Evolutionary conservation across 2,113 vertebrate species (phyloP), one percentile per base, ranked within the genome.

Genomic region (Lepidothrix coronata): DNA sequence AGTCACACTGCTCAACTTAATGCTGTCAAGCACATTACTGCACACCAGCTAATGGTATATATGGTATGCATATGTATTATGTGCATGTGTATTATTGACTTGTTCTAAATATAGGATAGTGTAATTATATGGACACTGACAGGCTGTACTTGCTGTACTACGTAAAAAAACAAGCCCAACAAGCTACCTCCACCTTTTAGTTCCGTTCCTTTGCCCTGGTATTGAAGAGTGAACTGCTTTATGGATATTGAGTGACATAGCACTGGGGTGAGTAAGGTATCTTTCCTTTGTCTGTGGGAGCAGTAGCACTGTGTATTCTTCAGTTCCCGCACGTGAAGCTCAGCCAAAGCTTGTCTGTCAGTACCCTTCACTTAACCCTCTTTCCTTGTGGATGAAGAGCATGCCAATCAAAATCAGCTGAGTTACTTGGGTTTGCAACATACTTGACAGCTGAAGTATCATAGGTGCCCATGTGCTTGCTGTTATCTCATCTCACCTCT

Each of bases 161-260:
- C 23, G 14, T 83, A 33, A 25, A 72, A 94, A 61, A 28, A 3
- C 30, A 44, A 19, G n/a, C 2, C 16, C 7, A 54, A 14, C 15
- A 67, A 23, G 59, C 21, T 62, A 12, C 37, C 48, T 76, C 71
- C 9, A 16, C 19, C 12, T 58, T 80, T 70, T 15, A 55, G 11
- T 77, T 76, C 51, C 70, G n/a, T 62, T 28, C 12, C 27, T 72
- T 73, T 83, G 41, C 67, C 44, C 20, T 48, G 30, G 2, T 55
- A 41, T 16, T 31, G 52, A 33, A 52, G 43, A 4, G 8, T 33
- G 54, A 62, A 51, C 20, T 30, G 10, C 20, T 80, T 55, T 30
- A 17, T 5, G 21, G 51, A 13, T 63, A 11, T 51, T 16, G 17
- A 35, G 0, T 21, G 82, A 49, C 0, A 0, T 19, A 54, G 58